A percentile compares a stretch with the other conserved stretches of the same genome.
Conservation (phyloP, 64 coral and sea anemone species). For the Dendronephthya gigantea region DNA sequence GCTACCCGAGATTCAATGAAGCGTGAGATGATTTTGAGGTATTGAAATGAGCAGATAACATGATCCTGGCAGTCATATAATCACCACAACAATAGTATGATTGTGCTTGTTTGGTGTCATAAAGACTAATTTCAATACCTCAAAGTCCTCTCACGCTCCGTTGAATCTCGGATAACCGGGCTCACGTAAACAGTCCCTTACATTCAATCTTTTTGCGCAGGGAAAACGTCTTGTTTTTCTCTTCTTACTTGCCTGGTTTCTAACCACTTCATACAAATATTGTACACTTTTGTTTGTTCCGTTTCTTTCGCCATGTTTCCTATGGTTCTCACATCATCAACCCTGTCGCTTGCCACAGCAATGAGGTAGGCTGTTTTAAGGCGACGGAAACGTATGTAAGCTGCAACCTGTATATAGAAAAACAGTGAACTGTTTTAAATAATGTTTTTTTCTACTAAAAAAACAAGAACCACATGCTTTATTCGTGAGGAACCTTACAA, state of each 20-base stretch:
- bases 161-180: too few relatives aligned
- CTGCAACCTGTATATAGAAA: background rate
- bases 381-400: background rate
- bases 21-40: too few relatives aligned
- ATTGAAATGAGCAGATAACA: too few relatives aligned
- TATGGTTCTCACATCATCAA: constrained; percentile 7
- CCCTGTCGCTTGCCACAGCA: background rate
- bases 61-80: too few relatives aligned
- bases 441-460: background rate
- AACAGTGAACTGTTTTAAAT: background rate
- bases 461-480: too few relatives aligned
- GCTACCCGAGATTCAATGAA: too few relatives aligned
- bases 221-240: background rate
- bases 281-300: background rate
- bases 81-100: too few relatives aligned
- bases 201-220: background rate
- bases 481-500: too few relatives aligned
- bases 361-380: constrained; percentile 2
- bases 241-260: background rate
- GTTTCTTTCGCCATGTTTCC: background rate
- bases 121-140: too few relatives aligned
- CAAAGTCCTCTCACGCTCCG: too few relatives aligned
- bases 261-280: constrained; percentile 12
- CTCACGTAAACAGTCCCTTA: too few relatives aligned
- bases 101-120: too few relatives aligned